Conservation (phyloP, 2,888 invertebrate species). For the Lycocerus yunnanus region DNA sequence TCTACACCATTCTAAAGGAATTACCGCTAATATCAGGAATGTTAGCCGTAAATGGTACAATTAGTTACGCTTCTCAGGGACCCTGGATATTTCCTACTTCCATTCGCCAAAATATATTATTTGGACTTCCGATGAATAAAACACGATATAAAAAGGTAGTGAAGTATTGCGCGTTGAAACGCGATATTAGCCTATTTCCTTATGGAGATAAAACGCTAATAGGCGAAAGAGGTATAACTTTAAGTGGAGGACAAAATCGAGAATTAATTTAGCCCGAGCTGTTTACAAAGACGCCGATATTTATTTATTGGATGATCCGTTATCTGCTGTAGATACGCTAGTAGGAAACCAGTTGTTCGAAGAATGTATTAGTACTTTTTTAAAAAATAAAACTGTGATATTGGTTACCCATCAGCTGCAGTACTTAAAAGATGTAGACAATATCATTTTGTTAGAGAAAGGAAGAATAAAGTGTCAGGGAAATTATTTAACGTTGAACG, state of each 20-base stretch:
- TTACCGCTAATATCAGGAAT: conserved; percentile 66
- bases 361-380: conserved; percentile 63
- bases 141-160: conserved; percentile 67
- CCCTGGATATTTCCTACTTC: conserved; percentile 81
- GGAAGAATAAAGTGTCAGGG: conserved; percentile 63
- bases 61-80: conserved; percentile 81
- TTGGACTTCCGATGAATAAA: conserved; percentile 74
- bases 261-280: conserved; percentile 66
- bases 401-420: conserved; percentile 86
- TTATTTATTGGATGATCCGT: conserved; percentile 75
- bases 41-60: conserved; percentile 63
- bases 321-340: conserved; percentile 76
- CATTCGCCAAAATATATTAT: conserved; percentile 74
- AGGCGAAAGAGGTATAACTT: conserved; percentile 73
- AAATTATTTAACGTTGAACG: conserved; percentile 64
- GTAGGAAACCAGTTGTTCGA: conserved; percentile 74
- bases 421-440: conserved; percentile 64
- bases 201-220: conserved; percentile 78
- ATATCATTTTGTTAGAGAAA: conserved; percentile 61
- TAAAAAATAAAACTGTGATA: conserved; percentile 71
- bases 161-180: conserved; percentile 68
- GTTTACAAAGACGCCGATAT: conserved; percentile 74
- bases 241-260: conserved; percentile 77
- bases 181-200: conserved; percentile 72
- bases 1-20: conserved; percentile 74